Percentiles rank a stretch among this genome's conserved stretches.
phyloP scores from a whole-genome alignment of 1,140 invertebrate species.

The Diorhabda carinulata region DNA sequence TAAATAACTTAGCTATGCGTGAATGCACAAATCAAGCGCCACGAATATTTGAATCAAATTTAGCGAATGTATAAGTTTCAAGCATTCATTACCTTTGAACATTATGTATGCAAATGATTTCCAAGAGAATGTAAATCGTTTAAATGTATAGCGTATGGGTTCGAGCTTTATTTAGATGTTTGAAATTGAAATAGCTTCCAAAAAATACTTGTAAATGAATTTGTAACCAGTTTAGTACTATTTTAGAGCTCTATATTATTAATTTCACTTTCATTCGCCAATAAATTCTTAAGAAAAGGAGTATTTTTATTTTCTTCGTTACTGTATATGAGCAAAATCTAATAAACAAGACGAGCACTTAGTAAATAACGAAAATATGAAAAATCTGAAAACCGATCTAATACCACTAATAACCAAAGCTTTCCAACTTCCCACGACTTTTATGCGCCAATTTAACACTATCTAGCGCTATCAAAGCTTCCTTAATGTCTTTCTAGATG shows the following conservation, averaged over 20 bases:
- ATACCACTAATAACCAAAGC: too few species aligned
- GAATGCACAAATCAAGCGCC: background rate
- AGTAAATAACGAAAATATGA: too few species aligned
- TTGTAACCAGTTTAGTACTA: background rate
- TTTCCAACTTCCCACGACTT: too few species aligned
- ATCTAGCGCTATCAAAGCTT: too few species aligned
- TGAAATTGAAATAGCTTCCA: constrained; percentile 9
- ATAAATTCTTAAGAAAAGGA: too few species aligned
- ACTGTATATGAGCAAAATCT: too few species aligned
- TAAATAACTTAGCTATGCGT: background rate
- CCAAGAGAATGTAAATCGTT: constrained; percentile 8
- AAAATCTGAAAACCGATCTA: too few species aligned
- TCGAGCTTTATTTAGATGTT: constrained; percentile 8
- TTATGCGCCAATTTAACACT: too few species aligned
- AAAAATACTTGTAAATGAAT: constrained; percentile 4
- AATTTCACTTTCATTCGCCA: too few species aligned
- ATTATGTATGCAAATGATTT: constrained; percentile 11
- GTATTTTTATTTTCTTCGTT: too few species aligned
- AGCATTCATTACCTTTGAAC: constrained; percentile 10
- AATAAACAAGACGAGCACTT: too few species aligned
- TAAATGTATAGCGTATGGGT: constrained; percentile 11
- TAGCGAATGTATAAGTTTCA: constrained; percentile 6
- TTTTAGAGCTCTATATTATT: background rate
- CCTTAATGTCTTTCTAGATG: too few species aligned
- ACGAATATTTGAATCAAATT: constrained; percentile 6